phyloP scores from a whole-genome alignment of 2,113 vertebrate genomes.

The Oreotrochilus melanogaster region DNA sequence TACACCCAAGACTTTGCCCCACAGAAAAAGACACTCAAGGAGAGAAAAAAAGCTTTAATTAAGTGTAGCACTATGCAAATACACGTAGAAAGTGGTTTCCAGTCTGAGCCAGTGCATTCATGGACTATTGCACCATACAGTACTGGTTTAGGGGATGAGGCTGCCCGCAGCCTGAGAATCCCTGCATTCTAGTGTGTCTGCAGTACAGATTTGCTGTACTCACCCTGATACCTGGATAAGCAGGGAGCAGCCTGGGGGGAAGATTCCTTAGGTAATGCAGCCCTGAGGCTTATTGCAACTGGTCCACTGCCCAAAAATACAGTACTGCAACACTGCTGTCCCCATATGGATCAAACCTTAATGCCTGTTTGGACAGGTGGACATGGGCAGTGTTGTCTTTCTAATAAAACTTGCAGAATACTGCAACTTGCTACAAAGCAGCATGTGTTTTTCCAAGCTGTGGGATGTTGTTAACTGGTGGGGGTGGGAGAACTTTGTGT shows the following conservation, averaged over 20 bases:
- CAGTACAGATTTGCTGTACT: neutral
- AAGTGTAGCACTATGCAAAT: neutral
- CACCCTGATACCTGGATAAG: neutral
- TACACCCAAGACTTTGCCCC: neutral
- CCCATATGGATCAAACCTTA: neutral
- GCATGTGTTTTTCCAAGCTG: neutral
- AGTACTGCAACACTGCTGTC: fast-evolving
- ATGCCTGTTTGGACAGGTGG: neutral
- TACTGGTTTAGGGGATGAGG: neutral
- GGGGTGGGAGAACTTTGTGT: neutral
- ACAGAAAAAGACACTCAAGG: neutral
- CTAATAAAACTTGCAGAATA: neutral
- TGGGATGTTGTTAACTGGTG: neutral
- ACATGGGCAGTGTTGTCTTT: neutral
- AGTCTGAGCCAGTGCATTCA: neutral
- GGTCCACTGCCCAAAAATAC: neutral
- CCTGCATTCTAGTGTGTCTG: neutral
- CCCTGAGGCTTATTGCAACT: neutral
- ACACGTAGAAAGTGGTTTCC: neutral
- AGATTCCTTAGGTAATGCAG: neutral
- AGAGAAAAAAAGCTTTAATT: neutral
- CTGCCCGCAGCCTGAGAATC: neutral
- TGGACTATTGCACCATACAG: neutral
- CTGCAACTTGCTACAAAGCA: neutral
- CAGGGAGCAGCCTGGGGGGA: fast-evolving